phyloP scores from a whole-genome alignment of 2,888 invertebrate species.

The Parnassius apollo region DNA sequence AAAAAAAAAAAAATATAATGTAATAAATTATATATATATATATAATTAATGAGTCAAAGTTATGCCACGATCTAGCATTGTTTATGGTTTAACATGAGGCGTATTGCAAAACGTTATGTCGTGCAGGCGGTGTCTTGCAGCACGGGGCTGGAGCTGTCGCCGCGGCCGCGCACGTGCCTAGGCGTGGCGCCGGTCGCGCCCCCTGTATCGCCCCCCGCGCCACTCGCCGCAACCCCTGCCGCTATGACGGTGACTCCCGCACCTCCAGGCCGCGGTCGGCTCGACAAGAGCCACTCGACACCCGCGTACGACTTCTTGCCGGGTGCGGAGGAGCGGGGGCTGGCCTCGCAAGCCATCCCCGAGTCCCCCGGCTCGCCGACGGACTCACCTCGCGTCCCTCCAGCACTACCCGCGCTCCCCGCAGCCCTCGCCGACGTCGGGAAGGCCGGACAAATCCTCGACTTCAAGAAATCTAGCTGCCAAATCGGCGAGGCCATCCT shows the following conservation, averaged over 20 bases:
- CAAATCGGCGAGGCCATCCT: conserved; percentile 63
- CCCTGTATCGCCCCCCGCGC: conserved; percentile 10
- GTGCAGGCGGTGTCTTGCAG: conserved; percentile 87
- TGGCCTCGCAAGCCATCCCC: conserved; percentile 54
- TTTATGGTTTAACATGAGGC: too few species aligned
- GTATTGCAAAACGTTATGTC: too few species aligned
- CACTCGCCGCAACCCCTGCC: conserved; percentile 11
- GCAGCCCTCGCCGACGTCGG: conserved; percentile 63
- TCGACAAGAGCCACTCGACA: conserved; percentile 92
- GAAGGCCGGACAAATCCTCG: conserved; percentile 65
- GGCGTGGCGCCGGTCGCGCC: conserved; percentile 59
- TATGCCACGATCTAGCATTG: too few species aligned
- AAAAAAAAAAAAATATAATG: too few species aligned
- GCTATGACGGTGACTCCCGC: conserved; percentile 37
- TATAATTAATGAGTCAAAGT: too few species aligned
- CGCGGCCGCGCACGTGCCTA: conserved; percentile 85
- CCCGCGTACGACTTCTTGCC: conserved; percentile 85
- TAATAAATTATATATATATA: too few species aligned
- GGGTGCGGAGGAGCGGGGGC: conserved; percentile 34
- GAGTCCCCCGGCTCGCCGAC: conserved; percentile 65
- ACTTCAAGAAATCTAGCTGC: conserved; percentile 65
- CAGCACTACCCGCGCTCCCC: conserved; percentile 72
- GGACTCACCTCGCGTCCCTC: conserved; percentile 43
- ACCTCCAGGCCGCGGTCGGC: conserved; percentile 55
- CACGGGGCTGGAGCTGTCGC: conserved; percentile 85